Base-by-base conservation (phyloP, 1,140 invertebrate species). In the Tetragnatha versicolor region DNA sequence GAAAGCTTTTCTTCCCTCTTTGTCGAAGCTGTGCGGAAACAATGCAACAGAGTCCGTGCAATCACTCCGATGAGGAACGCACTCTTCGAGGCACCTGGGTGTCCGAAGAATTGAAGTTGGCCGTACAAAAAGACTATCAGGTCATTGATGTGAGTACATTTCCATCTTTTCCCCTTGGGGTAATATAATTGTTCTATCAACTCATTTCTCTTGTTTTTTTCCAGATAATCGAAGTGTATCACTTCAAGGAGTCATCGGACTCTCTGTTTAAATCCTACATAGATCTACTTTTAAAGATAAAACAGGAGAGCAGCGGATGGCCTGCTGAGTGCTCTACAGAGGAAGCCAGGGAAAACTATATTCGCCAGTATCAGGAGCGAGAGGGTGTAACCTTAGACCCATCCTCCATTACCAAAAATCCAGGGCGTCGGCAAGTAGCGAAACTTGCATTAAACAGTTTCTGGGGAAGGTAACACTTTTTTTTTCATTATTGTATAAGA, bases 1-100 rank as follows among this genome's bases (percentile, higher is more conserved):
- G 51, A 4, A 79, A 79, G 58, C 53, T 76, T 10, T 3, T 80
- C 3, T 80, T 76, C 47, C 42, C 72, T 3, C 72, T 80, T 17
- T 75, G 58, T 65, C 3, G 14, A 31, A 51, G 22, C 3, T 80
- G 75, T 33, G 73, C 79, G 10, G 22, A 69, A 60, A 39, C 3
- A 4, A 31, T 58, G 22, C 14, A 20, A 9, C 68, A 73, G 20
- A 22, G 3, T 47, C 4, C 14, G 2, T 78, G 73, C 31, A n/a
- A 58, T 3, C 79, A 80, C 42, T 25, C 14, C 20, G 53, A 47
- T 77, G 51, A 49, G n/a, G 65, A 77, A 22, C 61, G 61, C 29
- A 25, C 49, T 5, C 5, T 80, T 5, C 47, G 35, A 14, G 79
- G 79, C 6, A 78, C 72, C 0, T 77, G 72, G 79, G 29, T 53